Percentiles rank a stretch among this genome's conserved stretches.
phyloP scores from a whole-genome alignment of 2,888 invertebrate species.

The Candidula unifasciata region DNA sequence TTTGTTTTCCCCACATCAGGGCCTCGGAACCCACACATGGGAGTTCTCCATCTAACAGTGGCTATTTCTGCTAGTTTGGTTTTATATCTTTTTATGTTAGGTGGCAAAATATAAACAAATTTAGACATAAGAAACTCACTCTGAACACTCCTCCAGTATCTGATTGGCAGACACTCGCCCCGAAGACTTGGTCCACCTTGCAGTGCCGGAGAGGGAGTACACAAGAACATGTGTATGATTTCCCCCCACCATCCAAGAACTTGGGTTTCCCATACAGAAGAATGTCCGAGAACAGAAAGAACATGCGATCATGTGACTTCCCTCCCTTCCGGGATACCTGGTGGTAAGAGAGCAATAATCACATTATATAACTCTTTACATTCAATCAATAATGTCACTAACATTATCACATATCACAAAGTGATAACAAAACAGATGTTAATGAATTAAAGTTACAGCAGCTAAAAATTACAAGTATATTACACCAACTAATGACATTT shows the following conservation, averaged over 20 bases:
- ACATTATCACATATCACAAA: background rate
- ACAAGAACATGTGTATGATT: conserved; percentile 82
- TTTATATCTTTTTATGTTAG: too few relatives aligned
- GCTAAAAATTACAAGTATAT: too few relatives aligned
- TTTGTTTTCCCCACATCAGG: too few relatives aligned
- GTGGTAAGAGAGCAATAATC: conserved; percentile 30
- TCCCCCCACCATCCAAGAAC: conserved; percentile 80
- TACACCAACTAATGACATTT: too few relatives aligned
- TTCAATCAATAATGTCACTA: background rate
- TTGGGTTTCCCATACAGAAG: conserved; percentile 85
- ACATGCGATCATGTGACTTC: conserved; percentile 81
- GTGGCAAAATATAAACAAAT: too few relatives aligned
- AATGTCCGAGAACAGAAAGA: conserved; percentile 86
- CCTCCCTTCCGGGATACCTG: conserved; percentile 80
- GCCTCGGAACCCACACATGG: too few relatives aligned
- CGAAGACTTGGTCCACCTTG: conserved; percentile 82
- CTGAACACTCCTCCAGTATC: conserved; percentile 68
- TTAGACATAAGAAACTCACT: conserved; percentile 58
- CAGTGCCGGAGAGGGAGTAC: conserved; percentile 86
- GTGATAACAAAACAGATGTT: too few relatives aligned
- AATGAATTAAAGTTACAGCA: too few relatives aligned
- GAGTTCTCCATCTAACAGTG: too few relatives aligned
- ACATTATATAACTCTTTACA: background rate
- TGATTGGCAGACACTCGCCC: conserved; percentile 79
- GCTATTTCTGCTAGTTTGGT: too few relatives aligned